phyloP scores from a whole-genome alignment of 2,797 vertebrate species.

The Delichon dasypus region DNA sequence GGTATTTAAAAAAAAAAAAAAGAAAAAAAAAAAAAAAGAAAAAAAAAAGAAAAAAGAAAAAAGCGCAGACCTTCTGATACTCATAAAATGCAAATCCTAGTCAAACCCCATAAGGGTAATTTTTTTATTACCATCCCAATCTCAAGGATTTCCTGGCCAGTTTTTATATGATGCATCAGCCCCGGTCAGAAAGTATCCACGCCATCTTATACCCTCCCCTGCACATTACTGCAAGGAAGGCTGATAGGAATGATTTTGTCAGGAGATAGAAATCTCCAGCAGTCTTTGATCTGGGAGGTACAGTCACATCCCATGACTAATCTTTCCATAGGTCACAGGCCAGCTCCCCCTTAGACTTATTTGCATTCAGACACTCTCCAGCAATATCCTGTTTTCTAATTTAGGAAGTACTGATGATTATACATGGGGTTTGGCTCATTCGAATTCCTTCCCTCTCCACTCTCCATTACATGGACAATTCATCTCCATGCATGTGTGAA shows the following conservation, averaged over 20 bases:
- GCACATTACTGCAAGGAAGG: background rate
- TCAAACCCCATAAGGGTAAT: background rate
- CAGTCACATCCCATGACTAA: background rate
- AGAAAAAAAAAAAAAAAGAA: background rate
- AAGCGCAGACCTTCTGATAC: background rate
- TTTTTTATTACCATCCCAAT: background rate
- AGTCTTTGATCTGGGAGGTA: background rate
- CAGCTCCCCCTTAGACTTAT: background rate
- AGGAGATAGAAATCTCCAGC: slow-evolving; percentile 1
- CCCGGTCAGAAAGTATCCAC: background rate
- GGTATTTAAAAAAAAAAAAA: too few relatives aligned
- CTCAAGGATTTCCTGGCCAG: background rate
- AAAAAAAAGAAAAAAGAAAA: background rate
- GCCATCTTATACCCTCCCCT: background rate
- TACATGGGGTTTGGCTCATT: background rate
- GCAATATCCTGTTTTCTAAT: slow-evolving; percentile 56
- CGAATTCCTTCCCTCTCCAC: slow-evolving; percentile 11
- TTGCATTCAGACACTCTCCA: slow-evolving; percentile 8
- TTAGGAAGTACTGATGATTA: slow-evolving; percentile 39
- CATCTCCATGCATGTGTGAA: slow-evolving; percentile 2
- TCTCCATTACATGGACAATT: background rate
- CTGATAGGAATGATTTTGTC: background rate
- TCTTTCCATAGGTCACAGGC: slow-evolving; percentile 5
- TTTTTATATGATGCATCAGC: background rate
- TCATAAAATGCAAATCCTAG: background rate